phyloP scores from a whole-genome alignment of 2,797 vertebrate genomes.

The Dipus sagitta region DNA sequence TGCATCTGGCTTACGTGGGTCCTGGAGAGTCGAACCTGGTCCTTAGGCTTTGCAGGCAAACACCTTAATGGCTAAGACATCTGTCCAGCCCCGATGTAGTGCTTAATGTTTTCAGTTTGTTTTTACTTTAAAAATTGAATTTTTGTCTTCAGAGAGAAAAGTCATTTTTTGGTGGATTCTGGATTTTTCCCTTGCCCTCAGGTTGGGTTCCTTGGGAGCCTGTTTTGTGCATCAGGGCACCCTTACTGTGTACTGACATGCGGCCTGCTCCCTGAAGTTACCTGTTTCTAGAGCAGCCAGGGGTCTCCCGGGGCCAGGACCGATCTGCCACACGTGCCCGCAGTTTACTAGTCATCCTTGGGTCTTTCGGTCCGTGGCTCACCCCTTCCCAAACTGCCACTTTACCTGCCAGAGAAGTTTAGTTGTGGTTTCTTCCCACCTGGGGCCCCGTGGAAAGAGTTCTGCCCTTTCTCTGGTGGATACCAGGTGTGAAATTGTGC shows the following conservation, averaged over 20 bases:
- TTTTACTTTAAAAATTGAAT: not conserved
- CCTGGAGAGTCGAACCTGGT: too few species aligned
- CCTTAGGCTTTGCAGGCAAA: too few species aligned
- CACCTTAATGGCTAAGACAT: too few species aligned
- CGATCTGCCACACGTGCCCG: too few species aligned
- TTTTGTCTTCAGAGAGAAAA: constrained; percentile 44
- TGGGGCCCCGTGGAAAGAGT: not conserved
- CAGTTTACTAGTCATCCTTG: not conserved
- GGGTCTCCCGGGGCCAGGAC: too few species aligned
- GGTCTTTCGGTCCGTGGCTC: not conserved
- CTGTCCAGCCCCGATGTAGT: not conserved
- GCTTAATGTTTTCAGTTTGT: not conserved
- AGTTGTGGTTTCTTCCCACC: too few species aligned
- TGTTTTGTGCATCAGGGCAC: not conserved
- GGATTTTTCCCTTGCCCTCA: not conserved
- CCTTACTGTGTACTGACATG: not conserved
- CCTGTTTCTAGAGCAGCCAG: not conserved
- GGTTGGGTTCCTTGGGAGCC: not conserved
- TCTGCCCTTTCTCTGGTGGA: not conserved
- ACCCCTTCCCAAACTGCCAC: not conserved
- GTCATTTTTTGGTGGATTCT: not conserved
- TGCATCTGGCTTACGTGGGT: too few species aligned
- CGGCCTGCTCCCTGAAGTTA: not conserved
- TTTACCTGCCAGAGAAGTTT: not conserved
- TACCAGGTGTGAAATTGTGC: not conserved